phyloP scores from a whole-genome alignment of 2,888 invertebrate species.

The Cynaeus angustus region DNA sequence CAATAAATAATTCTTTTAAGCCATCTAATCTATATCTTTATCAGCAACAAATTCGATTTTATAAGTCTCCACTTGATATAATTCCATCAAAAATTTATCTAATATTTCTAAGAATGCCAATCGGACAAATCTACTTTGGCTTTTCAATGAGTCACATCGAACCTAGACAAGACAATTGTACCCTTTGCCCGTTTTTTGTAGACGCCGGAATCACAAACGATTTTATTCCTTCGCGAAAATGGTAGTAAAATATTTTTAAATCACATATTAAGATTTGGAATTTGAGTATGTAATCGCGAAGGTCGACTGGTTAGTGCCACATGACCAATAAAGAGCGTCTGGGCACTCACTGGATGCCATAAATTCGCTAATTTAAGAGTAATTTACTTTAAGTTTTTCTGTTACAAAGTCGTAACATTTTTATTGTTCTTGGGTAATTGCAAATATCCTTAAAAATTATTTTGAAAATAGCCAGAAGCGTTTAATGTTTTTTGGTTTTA shows the following conservation, averaged over 20 bases:
- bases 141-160: not conserved
- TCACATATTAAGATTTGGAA: constrained; percentile 25
- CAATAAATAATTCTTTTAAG: not conserved
- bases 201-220: not conserved
- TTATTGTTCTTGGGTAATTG: constrained; percentile 17
- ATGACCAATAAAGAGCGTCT: constrained; percentile 37
- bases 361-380: constrained; percentile 37
- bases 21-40: not conserved
- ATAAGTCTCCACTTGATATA: not conserved
- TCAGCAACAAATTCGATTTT: not conserved
- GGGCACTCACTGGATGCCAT: constrained; percentile 21
- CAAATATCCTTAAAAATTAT: constrained; percentile 19
- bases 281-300: constrained; percentile 27
- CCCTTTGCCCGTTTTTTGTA: not conserved
- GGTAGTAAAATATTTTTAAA: not conserved
- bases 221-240: not conserved
- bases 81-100: not conserved
- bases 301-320: constrained; percentile 27
- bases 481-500: constrained; percentile 5
- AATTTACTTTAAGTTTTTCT: constrained; percentile 34
- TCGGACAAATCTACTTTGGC: not conserved
- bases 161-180: not conserved
- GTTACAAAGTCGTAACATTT: constrained; percentile 27
- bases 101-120: not conserved
- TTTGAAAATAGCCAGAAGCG: not conserved